Evolutionary conservation across 2,113 vertebrate species (phyloP).

Genomic region (Nannobrachium achirus): DNA sequence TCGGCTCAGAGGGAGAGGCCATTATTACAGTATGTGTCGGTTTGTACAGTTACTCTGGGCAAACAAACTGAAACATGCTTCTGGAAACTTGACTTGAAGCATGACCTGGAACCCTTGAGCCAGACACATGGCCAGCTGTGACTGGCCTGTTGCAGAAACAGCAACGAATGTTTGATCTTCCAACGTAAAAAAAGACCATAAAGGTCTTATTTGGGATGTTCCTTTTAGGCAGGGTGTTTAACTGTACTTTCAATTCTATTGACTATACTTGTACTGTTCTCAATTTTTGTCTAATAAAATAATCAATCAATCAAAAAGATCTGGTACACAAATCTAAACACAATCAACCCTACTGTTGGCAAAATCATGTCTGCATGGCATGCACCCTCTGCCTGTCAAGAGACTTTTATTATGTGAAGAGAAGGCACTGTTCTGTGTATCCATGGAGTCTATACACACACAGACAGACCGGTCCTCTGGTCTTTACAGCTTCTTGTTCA

Average conservation of each 20-base stretch:
- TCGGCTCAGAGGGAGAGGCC: conserved; percentile 12
- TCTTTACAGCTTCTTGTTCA: conserved; percentile 24
- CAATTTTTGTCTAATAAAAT: too few species aligned
- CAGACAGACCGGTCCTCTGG: conserved; percentile 36
- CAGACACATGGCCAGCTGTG: not conserved
- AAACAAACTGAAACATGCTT: conserved; percentile 4
- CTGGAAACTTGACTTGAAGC: not conserved
- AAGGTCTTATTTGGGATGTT: too few species aligned
- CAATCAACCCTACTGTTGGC: not conserved
- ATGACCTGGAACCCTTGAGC: not conserved
- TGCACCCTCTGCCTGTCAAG: conserved; percentile 26
- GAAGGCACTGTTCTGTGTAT: conserved; percentile 53
- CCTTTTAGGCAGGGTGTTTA: too few species aligned
- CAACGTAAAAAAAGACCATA: too few species aligned
- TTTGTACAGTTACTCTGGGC: conserved; percentile 9
- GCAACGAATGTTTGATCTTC: too few species aligned
- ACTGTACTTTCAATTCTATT: too few species aligned
- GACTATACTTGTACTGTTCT: too few species aligned
- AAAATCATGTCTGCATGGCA: not conserved
- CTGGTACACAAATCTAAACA: not conserved
- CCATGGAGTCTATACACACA: conserved; percentile 73
- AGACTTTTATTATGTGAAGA: conserved; percentile 34
- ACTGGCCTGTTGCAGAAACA: too few species aligned
- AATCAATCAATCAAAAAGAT: too few species aligned
- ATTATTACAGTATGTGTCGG: conserved; percentile 1